Percentiles rank a stretch among this genome's conserved stretches.
phyloP scores from a whole-genome alignment of 2,113 vertebrate species.

The Marmota monax region DNA sequence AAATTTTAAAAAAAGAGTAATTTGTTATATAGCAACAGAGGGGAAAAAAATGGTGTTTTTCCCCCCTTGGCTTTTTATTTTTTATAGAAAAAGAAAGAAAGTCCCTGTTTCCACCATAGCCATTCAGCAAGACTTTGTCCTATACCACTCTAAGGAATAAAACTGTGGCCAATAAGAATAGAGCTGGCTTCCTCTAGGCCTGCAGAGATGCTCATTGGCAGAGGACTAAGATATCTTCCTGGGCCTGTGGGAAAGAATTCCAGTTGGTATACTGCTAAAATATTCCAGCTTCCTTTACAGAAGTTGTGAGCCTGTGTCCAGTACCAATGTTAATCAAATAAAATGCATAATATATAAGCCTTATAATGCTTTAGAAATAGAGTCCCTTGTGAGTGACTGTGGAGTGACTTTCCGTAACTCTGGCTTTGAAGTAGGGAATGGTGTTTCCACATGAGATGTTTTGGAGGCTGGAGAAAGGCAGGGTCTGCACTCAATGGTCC shows the following conservation, averaged over 20 bases:
- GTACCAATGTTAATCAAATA: background rate
- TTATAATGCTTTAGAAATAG: background rate
- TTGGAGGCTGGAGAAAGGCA: background rate
- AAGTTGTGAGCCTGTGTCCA: background rate
- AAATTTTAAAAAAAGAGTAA: background rate
- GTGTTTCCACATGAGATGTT: background rate
- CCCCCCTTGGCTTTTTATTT: background rate
- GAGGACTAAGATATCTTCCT: background rate
- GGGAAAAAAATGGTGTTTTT: background rate
- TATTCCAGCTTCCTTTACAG: background rate
- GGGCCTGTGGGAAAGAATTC: background rate
- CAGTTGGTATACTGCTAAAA: background rate
- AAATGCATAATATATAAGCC: background rate
- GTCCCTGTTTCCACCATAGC: background rate
- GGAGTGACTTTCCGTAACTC: background rate
- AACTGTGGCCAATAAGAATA: background rate
- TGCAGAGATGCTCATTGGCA: background rate
- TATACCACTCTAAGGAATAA: background rate
- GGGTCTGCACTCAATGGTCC: background rate
- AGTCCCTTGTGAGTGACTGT: background rate
- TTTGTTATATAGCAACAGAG: background rate
- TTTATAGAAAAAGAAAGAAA: background rate
- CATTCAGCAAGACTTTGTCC: background rate
- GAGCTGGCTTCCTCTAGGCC: background rate
- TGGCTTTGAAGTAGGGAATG: background rate